Evolutionary conservation across 2,797 vertebrate genomes (phyloP).

Genomic region (Pangasius djambal): DNA sequence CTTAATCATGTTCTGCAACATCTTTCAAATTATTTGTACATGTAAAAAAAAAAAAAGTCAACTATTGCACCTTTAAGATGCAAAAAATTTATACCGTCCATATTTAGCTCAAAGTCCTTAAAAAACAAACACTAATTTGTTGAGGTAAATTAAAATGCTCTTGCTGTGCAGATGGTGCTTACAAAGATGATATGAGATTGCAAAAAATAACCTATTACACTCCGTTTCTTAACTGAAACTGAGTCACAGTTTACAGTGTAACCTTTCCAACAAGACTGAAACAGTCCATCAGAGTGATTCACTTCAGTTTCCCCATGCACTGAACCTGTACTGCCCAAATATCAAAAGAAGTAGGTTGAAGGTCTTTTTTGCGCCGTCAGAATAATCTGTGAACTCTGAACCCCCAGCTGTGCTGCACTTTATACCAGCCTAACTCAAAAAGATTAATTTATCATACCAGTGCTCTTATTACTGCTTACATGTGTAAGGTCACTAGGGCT

Average conservation of each 20-base stretch:
- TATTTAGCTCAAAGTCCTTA: not conserved
- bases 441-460: not conserved
- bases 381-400: not conserved
- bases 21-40: not conserved
- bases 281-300: not conserved
- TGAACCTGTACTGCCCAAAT: not conserved
- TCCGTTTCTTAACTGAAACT: not conserved
- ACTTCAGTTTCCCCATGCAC: not conserved
- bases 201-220: not conserved
- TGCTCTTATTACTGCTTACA: slow-evolving; percentile 23
- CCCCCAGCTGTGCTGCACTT: slow-evolving; percentile 2
- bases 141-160: not conserved
- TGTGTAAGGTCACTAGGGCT: not conserved
- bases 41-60: not conserved
- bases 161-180: not conserved
- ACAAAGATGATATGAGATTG: not conserved
- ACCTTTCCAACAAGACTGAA: not conserved
- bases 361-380: not conserved
- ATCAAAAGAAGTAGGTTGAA: not conserved
- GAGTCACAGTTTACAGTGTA: not conserved
- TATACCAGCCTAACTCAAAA: not conserved
- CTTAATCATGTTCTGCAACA: not conserved
- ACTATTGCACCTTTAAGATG: not conserved
- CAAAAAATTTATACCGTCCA: not conserved
- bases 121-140: not conserved